These are phyloP conservation scores for Alentia gelatinosa DNA, from an alignment of 2,888 invertebrate species.

Conservation along the genomic window DNA sequence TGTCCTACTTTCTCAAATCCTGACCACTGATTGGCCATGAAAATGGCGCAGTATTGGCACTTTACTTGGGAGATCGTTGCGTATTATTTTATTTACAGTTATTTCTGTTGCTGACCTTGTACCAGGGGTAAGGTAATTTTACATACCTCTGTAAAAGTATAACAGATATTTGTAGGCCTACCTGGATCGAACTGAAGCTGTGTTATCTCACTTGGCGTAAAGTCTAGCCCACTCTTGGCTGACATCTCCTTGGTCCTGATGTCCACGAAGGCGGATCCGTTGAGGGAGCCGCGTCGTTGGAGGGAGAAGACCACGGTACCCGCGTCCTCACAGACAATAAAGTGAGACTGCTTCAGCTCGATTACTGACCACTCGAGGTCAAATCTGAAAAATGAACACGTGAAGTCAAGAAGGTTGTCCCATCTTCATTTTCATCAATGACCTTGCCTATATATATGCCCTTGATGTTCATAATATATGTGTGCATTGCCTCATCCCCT, in stretches of 20 bases:
- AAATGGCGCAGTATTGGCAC: too few species aligned
- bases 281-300: conserved; percentile 71
- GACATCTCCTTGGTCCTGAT: conserved; percentile 74
- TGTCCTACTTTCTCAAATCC: too few species aligned
- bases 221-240: conserved; percentile 74
- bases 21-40: too few species aligned
- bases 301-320: conserved; percentile 73
- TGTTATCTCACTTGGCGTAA: conserved; percentile 70
- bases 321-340: conserved; percentile 79
- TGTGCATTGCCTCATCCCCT: too few species aligned
- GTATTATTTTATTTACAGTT: too few species aligned
- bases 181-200: conserved; percentile 78
- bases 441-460: too few species aligned
- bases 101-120: too few species aligned
- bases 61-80: too few species aligned
- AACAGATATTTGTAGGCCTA: conserved; percentile 57
- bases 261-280: conserved; percentile 72
- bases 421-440: too few species aligned
- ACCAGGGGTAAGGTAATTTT: too few species aligned
- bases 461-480: too few species aligned
- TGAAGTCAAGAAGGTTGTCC: too few species aligned
- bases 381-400: conserved; percentile 63
- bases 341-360: conserved; percentile 71
- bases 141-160: neutral
- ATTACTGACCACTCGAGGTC: conserved; percentile 68